phyloP scores from a whole-genome alignment of 2,113 vertebrate species.

The Chitala chitala region DNA sequence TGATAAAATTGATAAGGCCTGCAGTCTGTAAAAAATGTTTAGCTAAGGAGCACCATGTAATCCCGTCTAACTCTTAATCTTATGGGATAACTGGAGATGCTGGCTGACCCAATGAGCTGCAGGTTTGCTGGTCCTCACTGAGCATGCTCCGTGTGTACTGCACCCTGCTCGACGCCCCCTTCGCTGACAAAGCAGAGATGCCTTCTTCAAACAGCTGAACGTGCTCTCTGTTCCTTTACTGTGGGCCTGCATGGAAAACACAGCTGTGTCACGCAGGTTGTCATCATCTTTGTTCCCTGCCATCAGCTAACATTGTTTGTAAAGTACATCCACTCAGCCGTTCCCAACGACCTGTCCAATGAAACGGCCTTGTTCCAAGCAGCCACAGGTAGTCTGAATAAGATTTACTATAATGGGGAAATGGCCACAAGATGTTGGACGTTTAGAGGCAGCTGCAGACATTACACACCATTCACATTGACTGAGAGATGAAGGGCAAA shows the following conservation, averaged over 20 bases:
- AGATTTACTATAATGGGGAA: too few relatives aligned
- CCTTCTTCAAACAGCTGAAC: neutral
- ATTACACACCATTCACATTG: neutral
- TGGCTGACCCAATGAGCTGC: neutral
- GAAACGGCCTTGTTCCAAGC: too few relatives aligned
- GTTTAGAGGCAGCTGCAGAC: too few relatives aligned
- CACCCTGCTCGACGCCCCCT: neutral
- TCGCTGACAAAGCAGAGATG: neutral
- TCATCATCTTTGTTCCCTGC: too few relatives aligned
- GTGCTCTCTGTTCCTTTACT: neutral
- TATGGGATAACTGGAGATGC: constrained; percentile 3
- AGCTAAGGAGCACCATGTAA: constrained; percentile 29
- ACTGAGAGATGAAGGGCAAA: neutral
- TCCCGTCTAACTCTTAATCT: constrained; percentile 2
- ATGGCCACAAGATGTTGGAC: too few relatives aligned
- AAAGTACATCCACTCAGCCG: too few relatives aligned
- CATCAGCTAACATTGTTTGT: neutral
- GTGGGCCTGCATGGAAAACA: neutral
- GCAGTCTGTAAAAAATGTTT: too few relatives aligned
- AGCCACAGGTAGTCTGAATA: too few relatives aligned
- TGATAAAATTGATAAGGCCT: too few relatives aligned
- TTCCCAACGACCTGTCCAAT: too few relatives aligned
- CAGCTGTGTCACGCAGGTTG: neutral
- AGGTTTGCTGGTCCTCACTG: neutral
- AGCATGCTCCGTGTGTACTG: neutral